phyloP scores from a whole-genome alignment of 1,140 invertebrate species.

The Aphelinus atriplicis region DNA sequence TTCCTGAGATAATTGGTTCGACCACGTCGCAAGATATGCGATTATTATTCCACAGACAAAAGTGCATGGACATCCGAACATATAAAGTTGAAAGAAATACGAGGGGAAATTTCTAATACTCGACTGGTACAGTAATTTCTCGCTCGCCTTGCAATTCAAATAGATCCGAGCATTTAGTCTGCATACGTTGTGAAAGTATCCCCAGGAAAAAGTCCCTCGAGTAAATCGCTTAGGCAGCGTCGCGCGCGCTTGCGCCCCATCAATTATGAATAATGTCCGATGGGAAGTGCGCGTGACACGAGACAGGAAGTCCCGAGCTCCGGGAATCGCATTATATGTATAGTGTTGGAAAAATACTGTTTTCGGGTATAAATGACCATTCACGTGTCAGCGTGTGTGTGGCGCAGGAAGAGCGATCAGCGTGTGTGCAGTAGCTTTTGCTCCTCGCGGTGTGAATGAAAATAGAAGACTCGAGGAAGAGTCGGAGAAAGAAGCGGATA shows the following conservation, averaged over 20 bases:
- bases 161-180: too few relatives aligned
- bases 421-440: background rate
- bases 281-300: conserved; percentile 25
- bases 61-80: too few relatives aligned
- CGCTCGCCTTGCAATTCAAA: too few relatives aligned
- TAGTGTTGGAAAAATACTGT: conserved; percentile 16
- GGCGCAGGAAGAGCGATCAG: conserved; percentile 8
- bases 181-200: background rate
- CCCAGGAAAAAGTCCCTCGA: conserved; percentile 1
- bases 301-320: conserved; percentile 12
- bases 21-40: too few relatives aligned
- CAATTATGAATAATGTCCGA: conserved; percentile 36
- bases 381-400: conserved; percentile 42
- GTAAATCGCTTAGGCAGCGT: conserved; percentile 14
- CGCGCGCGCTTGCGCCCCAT: conserved; percentile 15
- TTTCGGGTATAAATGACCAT: conserved; percentile 44
- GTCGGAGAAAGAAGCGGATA: conserved; percentile 11
- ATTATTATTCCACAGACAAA: too few relatives aligned
- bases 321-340: conserved; percentile 1
- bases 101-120: too few relatives aligned
- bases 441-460: background rate
- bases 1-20: too few relatives aligned
- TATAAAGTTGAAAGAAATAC: too few relatives aligned
- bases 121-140: too few relatives aligned
- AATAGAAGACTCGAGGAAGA: background rate